Percentiles rank a stretch among this genome's conserved stretches.
Evolutionary conservation across 2,113 vertebrate genomes (phyloP).

Genomic region (Morone chrysops): DNA sequence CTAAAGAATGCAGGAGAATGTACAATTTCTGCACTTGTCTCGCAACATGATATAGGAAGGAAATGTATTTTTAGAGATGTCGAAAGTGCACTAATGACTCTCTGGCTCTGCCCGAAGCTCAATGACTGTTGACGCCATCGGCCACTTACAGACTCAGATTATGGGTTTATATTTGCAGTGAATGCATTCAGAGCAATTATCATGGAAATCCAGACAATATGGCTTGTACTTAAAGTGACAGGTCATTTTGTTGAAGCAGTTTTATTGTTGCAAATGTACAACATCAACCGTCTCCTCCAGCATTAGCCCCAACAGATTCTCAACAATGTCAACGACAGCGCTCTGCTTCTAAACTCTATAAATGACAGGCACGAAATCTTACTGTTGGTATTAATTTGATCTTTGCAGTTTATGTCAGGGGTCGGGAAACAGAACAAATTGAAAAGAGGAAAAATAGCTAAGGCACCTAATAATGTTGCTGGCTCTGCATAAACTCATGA

Average conservation of each 20-base stretch:
- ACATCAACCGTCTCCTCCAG: constrained; percentile 16
- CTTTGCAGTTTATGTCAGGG: constrained; percentile 23
- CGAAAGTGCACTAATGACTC: constrained; percentile 59
- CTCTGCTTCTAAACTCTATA: constrained; percentile 1
- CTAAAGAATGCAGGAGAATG: constrained; percentile 31
- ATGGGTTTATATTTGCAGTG: constrained; percentile 38
- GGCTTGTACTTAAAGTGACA: constrained; percentile 36
- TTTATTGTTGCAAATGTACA: constrained; percentile 41
- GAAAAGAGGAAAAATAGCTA: constrained; percentile 26
- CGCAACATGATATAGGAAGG: constrained; percentile 12
- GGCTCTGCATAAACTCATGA: constrained; percentile 20
- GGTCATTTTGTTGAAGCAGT: constrained; percentile 32
- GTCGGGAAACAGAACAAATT: constrained; percentile 22
- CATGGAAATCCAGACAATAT: constrained; percentile 51
- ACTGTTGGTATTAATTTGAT: constrained; percentile 27
- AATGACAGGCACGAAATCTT: constrained; percentile 18
- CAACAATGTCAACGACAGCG: neutral
- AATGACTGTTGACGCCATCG: constrained; percentile 43
- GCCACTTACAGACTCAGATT: constrained; percentile 47
- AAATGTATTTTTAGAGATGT: constrained; percentile 56
- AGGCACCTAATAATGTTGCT: constrained; percentile 23
- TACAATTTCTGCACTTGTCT: constrained; percentile 41
- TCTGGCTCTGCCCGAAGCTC: constrained; percentile 45
- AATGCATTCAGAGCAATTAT: constrained; percentile 59
- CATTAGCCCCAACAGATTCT: constrained; percentile 19